Evolutionary conservation across 2,113 vertebrate genomes (phyloP), one percentile per base, ranked within the genome.

Genomic region (Tamias sibiricus): DNA sequence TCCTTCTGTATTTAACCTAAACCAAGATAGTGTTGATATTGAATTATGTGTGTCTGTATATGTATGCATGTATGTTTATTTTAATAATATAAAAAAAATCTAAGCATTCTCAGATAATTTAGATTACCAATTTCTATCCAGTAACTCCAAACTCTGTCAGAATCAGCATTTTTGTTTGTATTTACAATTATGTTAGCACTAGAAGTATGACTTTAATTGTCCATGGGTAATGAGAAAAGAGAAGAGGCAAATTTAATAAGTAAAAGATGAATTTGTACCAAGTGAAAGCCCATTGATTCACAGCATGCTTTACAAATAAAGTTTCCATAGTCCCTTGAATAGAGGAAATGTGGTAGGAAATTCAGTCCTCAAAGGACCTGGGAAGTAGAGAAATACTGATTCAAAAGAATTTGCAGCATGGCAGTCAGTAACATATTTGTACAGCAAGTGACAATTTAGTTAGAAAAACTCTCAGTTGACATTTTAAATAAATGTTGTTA

Each of bases 401-500:
- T 92, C 35, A 14, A 54, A 80, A 90, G 40, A 93, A 64, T 88
- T 1, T 12, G 13, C 10, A 72, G 12, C 10, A 7, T 19, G 4
- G n/a, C 13, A 44, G 30, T 87, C 59, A 76, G 44, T 44, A 68
- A 9, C 11, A 6, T 42, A 93, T 82, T 75, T 10, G 47, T 94
- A 17, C 20, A 84, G 32, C 13, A 2, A 84, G 12, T 40, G n/a
- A 30, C 64, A 91, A 71, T 95, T 97, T 89, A 90, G 37, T n/a
- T 87, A 93, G 49, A 83, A 44, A 96, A 82, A 84, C 17, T 19
- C 24, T 79, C 35, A 75, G 66, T 71, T 80, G 89, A 91, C 74
- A 95, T 40, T 95, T 97, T 86, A 96, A 96, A 97, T 75, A 95
- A 95, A 87, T 87, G 72, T 13, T 87, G 85, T 91, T 96, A 87